Evolutionary conservation across 1,140 invertebrate species (phyloP), one percentile per base, ranked within the genome.

Genomic region (Atopsyche davidsoni): DNA sequence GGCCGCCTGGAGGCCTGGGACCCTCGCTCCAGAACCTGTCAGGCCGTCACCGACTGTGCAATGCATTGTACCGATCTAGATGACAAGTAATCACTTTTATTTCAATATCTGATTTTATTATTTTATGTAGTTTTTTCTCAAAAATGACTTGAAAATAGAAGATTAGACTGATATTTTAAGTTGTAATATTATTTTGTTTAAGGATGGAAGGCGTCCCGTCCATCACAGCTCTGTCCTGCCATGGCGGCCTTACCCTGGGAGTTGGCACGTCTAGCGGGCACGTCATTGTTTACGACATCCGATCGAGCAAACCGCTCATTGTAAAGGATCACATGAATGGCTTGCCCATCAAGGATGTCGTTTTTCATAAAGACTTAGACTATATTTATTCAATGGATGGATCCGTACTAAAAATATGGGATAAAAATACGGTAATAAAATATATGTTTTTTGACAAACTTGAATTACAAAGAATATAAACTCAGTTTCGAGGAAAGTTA

Each of bases 1-100:
- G 96, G 96, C 1, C 83, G 81, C 63, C 80, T 99, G 3, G 94
- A 98, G 73, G 93, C 92, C 1, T 99, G 92, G 92, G 96, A 99
- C 76, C 89, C 92, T 24, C 73, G 94, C 49, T 76, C 75, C 2
- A 81, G 84, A 58, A 79, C 76, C 18, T 77, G 82, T 65, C 88
- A 88, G 55, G 88, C 83, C 21, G 77, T 79, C 22, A 67, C 99
- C 3, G 94, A 98, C 71, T 92, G 87, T 70, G 92, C 86, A 9
- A 73, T 92, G 32, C 82, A 83, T 62, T 80, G 77, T 61, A 60
- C 84, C 18, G 69, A 76, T 41, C 71, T 81, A 57, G 74, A 83
- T 59, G 68, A 77, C 28, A 66, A 70, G 79, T 81, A 69, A 70
- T n/a, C n/a, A n/a, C n/a, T 68, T 22, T 32, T 32, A n/a, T 45